These are phyloP conservation scores for Thalassoma bifasciatum DNA, from an alignment of 2,113 vertebrate genomes.

Conservation along the genomic window DNA sequence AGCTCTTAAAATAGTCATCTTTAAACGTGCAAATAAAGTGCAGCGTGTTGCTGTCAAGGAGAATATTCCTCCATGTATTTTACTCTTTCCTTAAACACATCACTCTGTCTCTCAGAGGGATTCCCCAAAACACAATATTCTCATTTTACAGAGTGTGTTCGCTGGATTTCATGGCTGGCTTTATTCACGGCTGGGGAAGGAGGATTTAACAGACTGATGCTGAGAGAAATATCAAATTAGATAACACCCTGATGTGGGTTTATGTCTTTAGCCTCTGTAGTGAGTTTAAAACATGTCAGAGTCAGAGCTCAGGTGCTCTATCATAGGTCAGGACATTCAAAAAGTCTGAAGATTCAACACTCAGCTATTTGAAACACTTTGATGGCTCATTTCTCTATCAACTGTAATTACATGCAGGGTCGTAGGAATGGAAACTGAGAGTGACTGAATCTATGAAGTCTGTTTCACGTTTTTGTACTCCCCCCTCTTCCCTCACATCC, in stretches of 20 bases:
- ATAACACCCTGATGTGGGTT: conserved; percentile 13
- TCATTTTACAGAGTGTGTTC: conserved; percentile 16
- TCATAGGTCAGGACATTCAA: conserved; percentile 19
- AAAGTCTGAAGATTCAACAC: not conserved
- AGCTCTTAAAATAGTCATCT: too few relatives aligned
- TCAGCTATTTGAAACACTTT: not conserved
- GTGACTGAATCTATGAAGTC: too few relatives aligned
- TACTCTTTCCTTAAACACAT: conserved; percentile 38
- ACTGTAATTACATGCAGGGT: not conserved
- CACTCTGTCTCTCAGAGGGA: conserved; percentile 3
- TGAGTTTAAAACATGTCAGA: conserved; percentile 1
- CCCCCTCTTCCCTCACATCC: too few relatives aligned
- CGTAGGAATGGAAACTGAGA: too few relatives aligned
- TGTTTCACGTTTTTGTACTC: too few relatives aligned
- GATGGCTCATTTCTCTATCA: not conserved
- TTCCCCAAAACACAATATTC: conserved; percentile 6
- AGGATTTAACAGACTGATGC: conserved; percentile 8
- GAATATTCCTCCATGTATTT: conserved; percentile 33
- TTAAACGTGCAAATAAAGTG: conserved; percentile 40
- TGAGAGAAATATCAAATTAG: conserved; percentile 15
- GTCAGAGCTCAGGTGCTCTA: conserved; percentile 1
- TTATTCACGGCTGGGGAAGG: conserved; percentile 9
- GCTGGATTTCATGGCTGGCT: conserved; percentile 12
- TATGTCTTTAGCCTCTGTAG: not conserved
- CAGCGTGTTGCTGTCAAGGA: conserved; percentile 40